Percentiles rank a stretch among this genome's conserved stretches.
phyloP scores from a whole-genome alignment of 2,797 vertebrate species.

The Myotis daubentonii region DNA sequence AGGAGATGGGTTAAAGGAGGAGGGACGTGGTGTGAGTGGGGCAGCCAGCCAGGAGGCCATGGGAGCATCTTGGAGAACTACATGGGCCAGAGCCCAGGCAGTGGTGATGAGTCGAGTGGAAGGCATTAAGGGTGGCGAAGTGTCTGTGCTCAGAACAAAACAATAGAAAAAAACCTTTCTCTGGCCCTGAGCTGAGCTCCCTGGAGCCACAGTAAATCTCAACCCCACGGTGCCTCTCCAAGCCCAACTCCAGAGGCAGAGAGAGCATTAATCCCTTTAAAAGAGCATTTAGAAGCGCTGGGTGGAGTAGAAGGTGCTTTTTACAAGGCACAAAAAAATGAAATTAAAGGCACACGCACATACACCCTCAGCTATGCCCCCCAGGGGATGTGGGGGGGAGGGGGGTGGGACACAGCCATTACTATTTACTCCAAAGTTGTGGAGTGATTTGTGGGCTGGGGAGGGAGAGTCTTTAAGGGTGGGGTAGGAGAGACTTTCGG shows the following conservation, averaged over 20 bases:
- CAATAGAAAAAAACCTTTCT: no score
- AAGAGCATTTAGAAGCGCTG: conserved; percentile 71
- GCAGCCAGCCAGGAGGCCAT: not conserved
- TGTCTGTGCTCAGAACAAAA: not conserved
- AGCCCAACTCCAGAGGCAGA: not conserved
- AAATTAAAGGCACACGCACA: conserved; percentile 69
- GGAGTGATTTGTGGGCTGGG: conserved; percentile 82
- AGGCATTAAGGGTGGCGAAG: no score
- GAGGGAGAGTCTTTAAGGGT: conserved; percentile 6
- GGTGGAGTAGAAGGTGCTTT: conserved; percentile 69
- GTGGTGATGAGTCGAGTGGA: rapidly evolving
- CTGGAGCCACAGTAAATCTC: not conserved
- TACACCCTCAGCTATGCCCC: conserved; percentile 79
- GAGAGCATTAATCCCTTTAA: conserved; percentile 62
- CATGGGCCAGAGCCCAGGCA: not conserved
- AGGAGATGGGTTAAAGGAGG: not conserved
- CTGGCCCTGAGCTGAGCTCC: not conserved
- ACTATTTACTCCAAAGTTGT: conserved; percentile 82
- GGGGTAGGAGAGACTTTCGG: conserved; percentile 74
- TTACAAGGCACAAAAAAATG: conserved; percentile 54
- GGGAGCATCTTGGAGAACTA: not conserved
- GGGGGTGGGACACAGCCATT: conserved; percentile 81
- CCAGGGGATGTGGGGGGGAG: conserved; percentile 63
- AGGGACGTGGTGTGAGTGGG: rapidly evolving
- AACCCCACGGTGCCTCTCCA: not conserved